These are phyloP conservation scores for Neodiprion fabricii DNA, from an alignment of 1,140 invertebrate species.

Conservation along the genomic window DNA sequence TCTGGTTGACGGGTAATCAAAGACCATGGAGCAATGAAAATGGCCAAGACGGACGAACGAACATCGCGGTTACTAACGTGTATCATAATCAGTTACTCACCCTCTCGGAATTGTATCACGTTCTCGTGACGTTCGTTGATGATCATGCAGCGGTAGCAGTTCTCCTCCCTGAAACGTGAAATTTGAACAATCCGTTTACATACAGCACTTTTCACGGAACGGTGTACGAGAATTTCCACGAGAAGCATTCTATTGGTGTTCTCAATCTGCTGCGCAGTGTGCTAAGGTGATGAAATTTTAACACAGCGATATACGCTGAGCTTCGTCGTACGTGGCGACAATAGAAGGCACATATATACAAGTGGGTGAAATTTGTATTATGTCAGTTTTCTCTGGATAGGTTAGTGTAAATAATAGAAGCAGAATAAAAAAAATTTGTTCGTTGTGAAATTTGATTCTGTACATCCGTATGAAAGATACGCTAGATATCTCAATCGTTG, in stretches of 20 bases:
- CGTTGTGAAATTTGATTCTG: background rate
- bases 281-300: no score
- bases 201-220: background rate
- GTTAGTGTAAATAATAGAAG: constrained; percentile 11
- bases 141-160: constrained; percentile 68
- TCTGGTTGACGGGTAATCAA: no score
- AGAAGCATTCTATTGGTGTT: background rate
- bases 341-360: no score
- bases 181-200: constrained; percentile 7
- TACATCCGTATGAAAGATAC: background rate
- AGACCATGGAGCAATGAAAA: no score
- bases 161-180: constrained; percentile 46
- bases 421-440: constrained; percentile 12
- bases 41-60: no score
- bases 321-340: no score
- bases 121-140: constrained; percentile 70
- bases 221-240: constrained; percentile 8
- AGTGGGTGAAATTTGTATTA: no score
- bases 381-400: background rate
- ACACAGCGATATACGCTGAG: no score
- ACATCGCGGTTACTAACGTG: no score
- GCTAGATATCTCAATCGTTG: background rate
- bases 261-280: background rate
- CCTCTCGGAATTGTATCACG: constrained; percentile 73
- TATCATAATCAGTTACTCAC: constrained; percentile 54